Evolutionary conservation across 2,113 vertebrate species (phyloP).

Genomic region (Amphilophus citrinellus): DNA sequence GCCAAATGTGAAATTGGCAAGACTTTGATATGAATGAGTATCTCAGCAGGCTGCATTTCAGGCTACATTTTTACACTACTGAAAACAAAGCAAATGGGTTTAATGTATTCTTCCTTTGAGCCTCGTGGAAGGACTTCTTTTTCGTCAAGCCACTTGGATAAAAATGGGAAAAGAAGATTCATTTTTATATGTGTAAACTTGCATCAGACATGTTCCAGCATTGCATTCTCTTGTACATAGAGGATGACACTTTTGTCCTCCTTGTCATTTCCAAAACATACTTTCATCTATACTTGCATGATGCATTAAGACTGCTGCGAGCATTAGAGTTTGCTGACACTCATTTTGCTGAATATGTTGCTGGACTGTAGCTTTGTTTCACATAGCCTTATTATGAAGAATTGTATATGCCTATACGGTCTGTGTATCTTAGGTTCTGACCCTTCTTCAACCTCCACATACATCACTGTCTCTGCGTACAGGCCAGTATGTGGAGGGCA

Average conservation of each 20-base stretch:
- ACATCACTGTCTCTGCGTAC: too few relatives aligned
- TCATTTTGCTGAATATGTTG: neutral
- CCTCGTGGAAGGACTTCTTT: neutral
- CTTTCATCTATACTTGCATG: neutral
- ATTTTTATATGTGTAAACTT: neutral
- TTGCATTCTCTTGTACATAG: neutral
- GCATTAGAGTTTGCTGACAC: neutral
- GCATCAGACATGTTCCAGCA: neutral
- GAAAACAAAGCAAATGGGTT: neutral
- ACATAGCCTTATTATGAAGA: neutral
- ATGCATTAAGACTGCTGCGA: neutral
- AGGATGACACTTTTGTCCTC: neutral
- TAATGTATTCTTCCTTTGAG: neutral
- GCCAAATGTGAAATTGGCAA: conserved; percentile 8
- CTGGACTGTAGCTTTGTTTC: neutral
- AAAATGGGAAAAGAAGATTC: neutral
- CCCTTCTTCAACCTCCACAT: neutral
- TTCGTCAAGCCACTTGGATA: neutral
- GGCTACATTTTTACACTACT: neutral
- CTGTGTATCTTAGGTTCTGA: neutral
- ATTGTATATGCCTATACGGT: too few relatives aligned
- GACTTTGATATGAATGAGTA: conserved; percentile 32
- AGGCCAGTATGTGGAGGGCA: neutral
- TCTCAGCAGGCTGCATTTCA: neutral
- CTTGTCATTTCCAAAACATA: neutral